A percentile compares a stretch with the other conserved stretches of the same genome.
These are phyloP conservation scores for Helicoverpa assulta DNA, from an alignment of 2,888 invertebrate species.

Conservation along the genomic window DNA sequence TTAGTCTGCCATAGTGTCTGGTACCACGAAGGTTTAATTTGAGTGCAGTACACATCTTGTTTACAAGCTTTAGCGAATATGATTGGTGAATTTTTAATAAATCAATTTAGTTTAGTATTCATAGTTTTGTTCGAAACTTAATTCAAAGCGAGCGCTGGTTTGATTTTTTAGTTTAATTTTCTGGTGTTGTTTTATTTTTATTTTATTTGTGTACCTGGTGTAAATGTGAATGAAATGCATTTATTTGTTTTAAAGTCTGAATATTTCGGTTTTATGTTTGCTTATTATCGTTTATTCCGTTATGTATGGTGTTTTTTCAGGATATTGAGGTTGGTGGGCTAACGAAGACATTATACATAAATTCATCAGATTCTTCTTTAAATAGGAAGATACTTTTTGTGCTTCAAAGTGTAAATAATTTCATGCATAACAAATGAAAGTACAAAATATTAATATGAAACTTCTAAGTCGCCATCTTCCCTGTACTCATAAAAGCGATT, in stretches of 20 bases:
- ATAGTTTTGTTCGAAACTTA: conserved; percentile 39
- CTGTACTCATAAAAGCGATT: conserved; percentile 41
- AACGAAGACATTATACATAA: neutral
- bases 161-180: conserved; percentile 13
- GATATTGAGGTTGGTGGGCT: neutral
- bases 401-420: conserved; percentile 5
- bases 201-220: conserved; percentile 19
- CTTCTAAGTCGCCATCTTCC: conserved; percentile 4
- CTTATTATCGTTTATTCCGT: neutral
- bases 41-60: conserved; percentile 25
- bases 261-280: neutral
- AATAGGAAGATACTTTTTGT: neutral
- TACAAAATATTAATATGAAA: conserved; percentile 36
- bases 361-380: neutral
- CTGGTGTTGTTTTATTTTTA: neutral
- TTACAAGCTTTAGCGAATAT: conserved; percentile 28
- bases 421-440: conserved; percentile 31
- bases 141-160: conserved; percentile 26
- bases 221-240: conserved; percentile 23
- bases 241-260: neutral
- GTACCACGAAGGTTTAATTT: conserved; percentile 44
- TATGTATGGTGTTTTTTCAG: neutral
- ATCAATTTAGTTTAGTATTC: conserved; percentile 44
- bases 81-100: conserved; percentile 45
- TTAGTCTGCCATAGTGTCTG: conserved; percentile 58